These are phyloP conservation scores for Heteromurus nitidus DNA, from an alignment of 2,888 invertebrate species.

Conservation along the genomic window DNA sequence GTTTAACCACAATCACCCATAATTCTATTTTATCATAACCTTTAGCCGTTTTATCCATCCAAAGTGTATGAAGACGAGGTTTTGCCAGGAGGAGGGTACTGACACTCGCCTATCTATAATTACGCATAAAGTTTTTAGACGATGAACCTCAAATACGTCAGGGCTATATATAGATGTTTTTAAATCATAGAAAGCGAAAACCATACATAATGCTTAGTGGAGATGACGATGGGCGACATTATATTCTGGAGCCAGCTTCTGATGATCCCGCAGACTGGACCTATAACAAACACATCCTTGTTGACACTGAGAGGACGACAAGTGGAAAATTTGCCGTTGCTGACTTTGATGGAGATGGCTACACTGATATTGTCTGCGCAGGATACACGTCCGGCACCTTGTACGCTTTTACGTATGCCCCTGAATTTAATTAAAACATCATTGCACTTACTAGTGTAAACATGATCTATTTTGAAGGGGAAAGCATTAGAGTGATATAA, in stretches of 20 bases:
- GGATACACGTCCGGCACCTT: constrained; percentile 69
- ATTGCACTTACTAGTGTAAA: no score
- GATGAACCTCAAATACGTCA: no score
- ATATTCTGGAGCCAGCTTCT: constrained; percentile 73
- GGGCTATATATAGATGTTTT: no score
- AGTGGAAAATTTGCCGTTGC: constrained; percentile 73
- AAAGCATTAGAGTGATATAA: no score
- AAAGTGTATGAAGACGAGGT: constrained; percentile 71
- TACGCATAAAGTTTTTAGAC: constrained; percentile 11
- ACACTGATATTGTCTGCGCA: constrained; percentile 73
- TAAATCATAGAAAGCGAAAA: constrained; percentile 68
- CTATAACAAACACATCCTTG: constrained; percentile 73
- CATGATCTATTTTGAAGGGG: no score
- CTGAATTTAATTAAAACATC: constrained; percentile 34
- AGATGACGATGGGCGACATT: constrained; percentile 74
- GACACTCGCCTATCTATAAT: no score
- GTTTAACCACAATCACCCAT: not conserved
- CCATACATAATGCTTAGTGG: constrained; percentile 74
- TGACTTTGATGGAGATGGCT: constrained; percentile 74
- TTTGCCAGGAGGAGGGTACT: constrained; percentile 71
- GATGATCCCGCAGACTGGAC: constrained; percentile 73
- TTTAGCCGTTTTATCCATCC: constrained; percentile 73
- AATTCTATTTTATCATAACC: not conserved
- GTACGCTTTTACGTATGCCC: constrained; percentile 74
- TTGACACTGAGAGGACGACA: constrained; percentile 73